phyloP scores from a whole-genome alignment of 2,797 vertebrate species.

The Clamator glandarius region DNA sequence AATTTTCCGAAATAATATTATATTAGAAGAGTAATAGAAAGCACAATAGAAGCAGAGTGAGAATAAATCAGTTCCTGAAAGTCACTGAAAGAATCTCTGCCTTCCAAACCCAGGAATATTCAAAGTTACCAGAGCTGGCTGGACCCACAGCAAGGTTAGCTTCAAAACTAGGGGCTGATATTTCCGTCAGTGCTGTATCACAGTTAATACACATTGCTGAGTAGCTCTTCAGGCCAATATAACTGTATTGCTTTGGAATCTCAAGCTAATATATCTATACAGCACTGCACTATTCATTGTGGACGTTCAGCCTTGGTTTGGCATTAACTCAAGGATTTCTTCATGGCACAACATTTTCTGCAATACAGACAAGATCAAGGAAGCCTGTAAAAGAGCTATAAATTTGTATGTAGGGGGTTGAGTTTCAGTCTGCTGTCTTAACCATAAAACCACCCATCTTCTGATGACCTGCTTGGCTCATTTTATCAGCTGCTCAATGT shows the following conservation, averaged over 20 bases:
- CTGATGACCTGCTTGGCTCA: not conserved
- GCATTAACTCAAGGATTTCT: not conserved
- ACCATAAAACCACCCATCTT: not conserved
- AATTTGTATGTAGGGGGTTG: not conserved
- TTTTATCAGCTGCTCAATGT: not conserved
- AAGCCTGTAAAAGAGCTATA: not conserved
- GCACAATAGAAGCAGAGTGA: not conserved
- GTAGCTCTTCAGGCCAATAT: not conserved
- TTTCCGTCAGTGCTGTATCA: not conserved
- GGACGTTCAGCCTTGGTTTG: not conserved
- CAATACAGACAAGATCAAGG: not conserved
- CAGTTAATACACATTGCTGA: not conserved
- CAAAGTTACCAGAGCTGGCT: not conserved
- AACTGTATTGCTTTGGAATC: not conserved
- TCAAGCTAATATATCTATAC: not conserved
- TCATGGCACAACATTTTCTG: not conserved
- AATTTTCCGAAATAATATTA: not conserved
- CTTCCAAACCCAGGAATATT: not conserved
- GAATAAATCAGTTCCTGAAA: not conserved
- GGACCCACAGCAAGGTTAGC: not conserved
- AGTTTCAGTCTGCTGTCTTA: not conserved
- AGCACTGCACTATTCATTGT: not conserved
- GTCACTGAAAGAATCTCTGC: not conserved
- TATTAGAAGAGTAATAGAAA: not conserved
- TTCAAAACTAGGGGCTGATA: not conserved